Base-by-base conservation (phyloP, 2,888 invertebrate species). In the Melipona beecheii region DNA sequence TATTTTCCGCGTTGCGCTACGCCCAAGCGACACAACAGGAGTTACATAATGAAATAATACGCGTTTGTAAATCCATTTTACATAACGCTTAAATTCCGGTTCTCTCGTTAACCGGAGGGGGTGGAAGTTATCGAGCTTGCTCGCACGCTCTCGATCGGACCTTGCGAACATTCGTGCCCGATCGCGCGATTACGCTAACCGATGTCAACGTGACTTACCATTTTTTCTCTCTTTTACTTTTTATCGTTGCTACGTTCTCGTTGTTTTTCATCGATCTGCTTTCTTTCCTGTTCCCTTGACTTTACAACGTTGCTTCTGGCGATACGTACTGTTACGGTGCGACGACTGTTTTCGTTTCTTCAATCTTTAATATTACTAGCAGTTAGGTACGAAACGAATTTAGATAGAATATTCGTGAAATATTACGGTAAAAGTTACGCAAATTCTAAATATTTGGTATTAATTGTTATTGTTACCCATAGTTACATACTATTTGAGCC, bases 21-120 rank as follows among this genome's bases (percentile, higher is more conserved):
- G 70, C 36, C 50, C 21, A 50, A 31, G 54, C 64, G 54, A 52
- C 74, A 66, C 43, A 66, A 66, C 56, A 66, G 24, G 54, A 43
- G 69, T 78, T 78, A 72, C 71, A 68, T 68, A 64, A 69, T 79
- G 81, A 73, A 73, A 79, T 81, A 69, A 68, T 79, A 56, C 62
- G 54, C 68, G 73, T 78, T 64, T 73, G 58, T 21, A 60, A 65
- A 78, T 78, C 78, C 78, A 65, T 77, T 80, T 80, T 65, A 65
- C 50, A 56, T 77, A 70, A 79, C 73, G 81, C 50, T 78, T 64
- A 36, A 79, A 79, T 79, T 73, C 69, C 69, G 43, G 24, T 21
- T 50, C 36, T 9, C 70, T 31, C 27, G 64, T 58, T 70, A 73
- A 54, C 56, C 36, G 68, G 24, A 9, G 36, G 36, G 36, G 36